Evolutionary conservation across 2,888 invertebrate genomes (phyloP).

Genomic region (Rhodophaea formosa): DNA sequence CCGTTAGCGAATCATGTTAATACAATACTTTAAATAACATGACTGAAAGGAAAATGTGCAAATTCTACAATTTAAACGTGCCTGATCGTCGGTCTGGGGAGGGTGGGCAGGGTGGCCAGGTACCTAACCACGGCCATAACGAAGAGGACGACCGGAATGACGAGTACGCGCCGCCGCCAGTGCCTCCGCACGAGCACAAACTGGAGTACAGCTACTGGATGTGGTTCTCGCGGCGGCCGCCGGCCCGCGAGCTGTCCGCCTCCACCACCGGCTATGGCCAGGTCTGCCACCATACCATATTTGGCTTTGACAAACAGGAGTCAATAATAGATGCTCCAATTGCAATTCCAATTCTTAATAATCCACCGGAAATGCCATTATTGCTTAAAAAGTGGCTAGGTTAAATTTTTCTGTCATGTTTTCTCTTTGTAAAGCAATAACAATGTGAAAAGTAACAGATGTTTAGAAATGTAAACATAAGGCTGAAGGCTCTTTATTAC

Average conservation of each 20-base stretch:
- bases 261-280: constrained; percentile 75
- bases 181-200: constrained; percentile 93
- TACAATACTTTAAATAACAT: constrained; percentile 71
- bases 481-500: neutral
- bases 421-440: neutral
- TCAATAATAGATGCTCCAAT: neutral
- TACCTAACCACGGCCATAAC: constrained; percentile 58
- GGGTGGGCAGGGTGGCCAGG: constrained; percentile 51
- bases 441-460: neutral
- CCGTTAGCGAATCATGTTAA: constrained; percentile 78
- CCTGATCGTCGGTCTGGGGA: constrained; percentile 75
- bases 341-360: neutral
- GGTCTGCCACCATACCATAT: constrained; percentile 40
- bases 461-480: neutral
- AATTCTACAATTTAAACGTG: constrained; percentile 80
- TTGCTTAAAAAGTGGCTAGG: neutral
- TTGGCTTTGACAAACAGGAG: neutral
- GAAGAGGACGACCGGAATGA: constrained; percentile 70
- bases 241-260: constrained; percentile 66
- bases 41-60: constrained; percentile 81
- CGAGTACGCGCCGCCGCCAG: constrained; percentile 66
- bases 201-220: constrained; percentile 96
- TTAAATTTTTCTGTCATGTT: neutral
- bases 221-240: constrained; percentile 88
- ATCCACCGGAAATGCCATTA: neutral